Base-by-base conservation (phyloP, 2,888 invertebrate genomes). In the Fragum whitleyi region DNA sequence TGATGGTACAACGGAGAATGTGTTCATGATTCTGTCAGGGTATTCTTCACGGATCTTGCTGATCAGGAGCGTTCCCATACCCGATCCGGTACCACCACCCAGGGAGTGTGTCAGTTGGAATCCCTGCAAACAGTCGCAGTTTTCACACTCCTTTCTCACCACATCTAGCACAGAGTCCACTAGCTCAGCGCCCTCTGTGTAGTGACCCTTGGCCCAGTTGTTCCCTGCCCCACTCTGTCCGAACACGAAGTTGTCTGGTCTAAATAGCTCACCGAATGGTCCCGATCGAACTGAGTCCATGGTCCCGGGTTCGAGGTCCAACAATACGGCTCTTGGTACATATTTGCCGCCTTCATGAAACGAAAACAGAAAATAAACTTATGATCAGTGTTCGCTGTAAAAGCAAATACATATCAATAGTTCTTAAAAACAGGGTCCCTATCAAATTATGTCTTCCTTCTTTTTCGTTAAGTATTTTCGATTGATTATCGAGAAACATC, bases 21-120 rank as follows among this genome's bases (percentile, higher is more conserved):
- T 98, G 96, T 97, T 97, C 98, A 98, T 98, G 91, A 98, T 98
- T 95, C 98, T 96, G 95, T 98, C 98, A 89, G 98, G 98, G 94
- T 98, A 98, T 95, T 98, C 98, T 95, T 98, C 98, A 91, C 98
- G 96, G 95, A 98, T 98, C 95, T 98, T 98, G 88, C 97, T 98
- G 93, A 98, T 98, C 87, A 98, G 96, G 2, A 97, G 94, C 0
- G 97, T 97, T 9, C 97, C 97, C 96, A 97, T 96, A 0, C 97
- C 97, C 0, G 97, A 97, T 0, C 97, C 97, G 0, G 97, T 97
- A 23, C 97, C 97, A 7, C 97, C 97, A 0, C 97, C 97, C 21
- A 97, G 95, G 0, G 97, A 97, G 76, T 93, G 93, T 36, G 93
- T 92, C 73, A 93, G 78, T 83, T 93, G 93, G 86, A 93, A 93